These are phyloP conservation scores for Caenorhabditis angaria DNA, from an alignment of 2,888 invertebrate species.

Conservation along the genomic window DNA sequence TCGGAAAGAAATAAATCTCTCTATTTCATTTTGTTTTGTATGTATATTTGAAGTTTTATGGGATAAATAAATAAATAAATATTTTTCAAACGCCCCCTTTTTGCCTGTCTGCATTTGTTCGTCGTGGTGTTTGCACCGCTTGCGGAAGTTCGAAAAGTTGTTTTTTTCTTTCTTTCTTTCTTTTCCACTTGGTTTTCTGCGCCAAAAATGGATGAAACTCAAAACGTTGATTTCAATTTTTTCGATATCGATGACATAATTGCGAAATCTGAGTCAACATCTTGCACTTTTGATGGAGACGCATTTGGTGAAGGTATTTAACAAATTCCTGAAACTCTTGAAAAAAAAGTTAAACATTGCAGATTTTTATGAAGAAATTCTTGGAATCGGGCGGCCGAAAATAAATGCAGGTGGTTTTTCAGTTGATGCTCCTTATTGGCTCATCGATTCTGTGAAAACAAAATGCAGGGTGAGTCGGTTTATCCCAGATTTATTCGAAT, in stretches of 20 bases:
- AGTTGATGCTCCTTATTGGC: constrained; percentile 34
- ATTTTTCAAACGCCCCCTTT: constrained; percentile 1
- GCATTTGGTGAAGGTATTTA: constrained; percentile 9
- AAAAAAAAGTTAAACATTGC: constrained; percentile 14
- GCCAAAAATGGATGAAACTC: constrained; percentile 6
- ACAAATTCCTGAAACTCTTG: constrained; percentile 5
- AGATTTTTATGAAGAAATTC: constrained; percentile 36
- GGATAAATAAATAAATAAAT: constrained; percentile 2
- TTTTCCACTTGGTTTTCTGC: not conserved
- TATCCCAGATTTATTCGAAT: not conserved
- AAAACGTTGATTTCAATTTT: constrained; percentile 16
- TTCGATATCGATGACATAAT: constrained; percentile 42
- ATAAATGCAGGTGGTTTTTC: constrained; percentile 11
- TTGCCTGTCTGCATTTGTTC: constrained; percentile 6
- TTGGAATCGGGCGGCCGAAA: constrained; percentile 23
- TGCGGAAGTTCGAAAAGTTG: constrained; percentile 7
- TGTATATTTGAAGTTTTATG: not conserved
- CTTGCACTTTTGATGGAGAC: constrained; percentile 27
- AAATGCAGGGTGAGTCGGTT: constrained; percentile 8
- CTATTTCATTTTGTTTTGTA: not conserved
- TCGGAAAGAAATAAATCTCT: constrained; percentile 28
- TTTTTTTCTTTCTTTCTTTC: not conserved
- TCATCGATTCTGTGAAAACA: constrained; percentile 19
- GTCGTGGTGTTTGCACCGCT: constrained; percentile 16
- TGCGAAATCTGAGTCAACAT: constrained; percentile 19